Conservation (phyloP, 2,888 invertebrate species). For the Eilema sororculum region DNA sequence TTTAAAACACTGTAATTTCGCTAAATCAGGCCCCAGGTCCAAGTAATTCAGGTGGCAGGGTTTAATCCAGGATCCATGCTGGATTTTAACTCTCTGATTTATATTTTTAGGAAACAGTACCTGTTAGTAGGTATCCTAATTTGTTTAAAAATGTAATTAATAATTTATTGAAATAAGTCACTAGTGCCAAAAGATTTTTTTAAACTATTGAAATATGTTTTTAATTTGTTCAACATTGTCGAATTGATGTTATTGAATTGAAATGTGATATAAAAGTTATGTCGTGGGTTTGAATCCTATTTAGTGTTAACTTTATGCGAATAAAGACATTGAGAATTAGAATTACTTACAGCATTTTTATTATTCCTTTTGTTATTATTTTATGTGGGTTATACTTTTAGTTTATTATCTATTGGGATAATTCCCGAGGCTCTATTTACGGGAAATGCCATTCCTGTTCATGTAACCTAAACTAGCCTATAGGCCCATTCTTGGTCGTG, state of each 20-base stretch:
- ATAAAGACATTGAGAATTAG: background rate
- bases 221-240: background rate
- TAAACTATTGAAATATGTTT: background rate
- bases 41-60: too few species aligned
- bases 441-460: too few species aligned
- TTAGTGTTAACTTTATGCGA: background rate
- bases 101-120: background rate
- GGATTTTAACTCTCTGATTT: background rate
- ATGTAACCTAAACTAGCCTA: too few species aligned
- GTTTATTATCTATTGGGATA: too few species aligned
- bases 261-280: background rate
- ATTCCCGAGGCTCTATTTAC: too few species aligned
- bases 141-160: background rate
- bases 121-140: too few species aligned
- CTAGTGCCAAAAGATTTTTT: background rate
- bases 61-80: background rate
- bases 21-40: too few species aligned
- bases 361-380: too few species aligned
- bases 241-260: background rate
- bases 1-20: too few species aligned
- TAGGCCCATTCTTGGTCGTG: too few species aligned
- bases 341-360: too few species aligned
- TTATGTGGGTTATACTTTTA: too few species aligned
- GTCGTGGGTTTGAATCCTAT: background rate
- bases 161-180: background rate